A percentile compares a stretch with the other conserved stretches of the same genome.
phyloP scores from a whole-genome alignment of 2,888 invertebrate genomes.

The Cristatella mucedo region DNA sequence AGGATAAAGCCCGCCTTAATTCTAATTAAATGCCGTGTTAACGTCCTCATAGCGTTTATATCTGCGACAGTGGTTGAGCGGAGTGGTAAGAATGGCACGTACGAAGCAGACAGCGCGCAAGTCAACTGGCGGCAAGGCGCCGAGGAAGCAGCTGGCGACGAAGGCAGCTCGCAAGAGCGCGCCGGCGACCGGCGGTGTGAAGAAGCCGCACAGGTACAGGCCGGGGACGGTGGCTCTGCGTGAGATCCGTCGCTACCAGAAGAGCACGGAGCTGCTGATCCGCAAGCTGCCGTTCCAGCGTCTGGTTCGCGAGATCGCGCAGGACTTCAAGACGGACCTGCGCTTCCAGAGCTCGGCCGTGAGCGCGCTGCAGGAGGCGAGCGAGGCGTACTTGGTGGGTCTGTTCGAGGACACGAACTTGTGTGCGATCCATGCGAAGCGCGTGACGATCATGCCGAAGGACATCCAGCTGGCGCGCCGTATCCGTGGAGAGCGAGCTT shows the following conservation, averaged over 20 bases:
- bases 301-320: constrained; percentile 86
- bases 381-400: constrained; percentile 76
- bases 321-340: constrained; percentile 88
- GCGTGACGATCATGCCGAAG: constrained; percentile 89
- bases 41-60: too few species aligned
- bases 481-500: constrained; percentile 69
- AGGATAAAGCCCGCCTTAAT: too few species aligned
- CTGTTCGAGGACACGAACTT: constrained; percentile 87
- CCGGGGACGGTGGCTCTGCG: constrained; percentile 90
- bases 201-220: constrained; percentile 88
- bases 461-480: constrained; percentile 81
- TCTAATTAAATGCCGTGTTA: too few species aligned
- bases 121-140: constrained; percentile 63
- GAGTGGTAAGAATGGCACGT: constrained; percentile 74
- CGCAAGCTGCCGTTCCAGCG: constrained; percentile 89
- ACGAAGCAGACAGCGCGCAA: constrained; percentile 94
- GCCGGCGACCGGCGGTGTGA: constrained; percentile 82
- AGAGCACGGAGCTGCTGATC: constrained; percentile 83
- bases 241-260: constrained; percentile 92
- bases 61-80: too few species aligned
- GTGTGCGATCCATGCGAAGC: constrained; percentile 84
- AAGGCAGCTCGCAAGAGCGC: constrained; percentile 89
- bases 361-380: constrained; percentile 59
- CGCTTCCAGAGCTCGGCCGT: constrained; percentile 90
- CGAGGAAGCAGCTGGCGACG: constrained; percentile 72